These are phyloP conservation scores for Sebastes matsubarae DNA, from an alignment of 2,797 vertebrate species.

Conservation along the genomic window DNA sequence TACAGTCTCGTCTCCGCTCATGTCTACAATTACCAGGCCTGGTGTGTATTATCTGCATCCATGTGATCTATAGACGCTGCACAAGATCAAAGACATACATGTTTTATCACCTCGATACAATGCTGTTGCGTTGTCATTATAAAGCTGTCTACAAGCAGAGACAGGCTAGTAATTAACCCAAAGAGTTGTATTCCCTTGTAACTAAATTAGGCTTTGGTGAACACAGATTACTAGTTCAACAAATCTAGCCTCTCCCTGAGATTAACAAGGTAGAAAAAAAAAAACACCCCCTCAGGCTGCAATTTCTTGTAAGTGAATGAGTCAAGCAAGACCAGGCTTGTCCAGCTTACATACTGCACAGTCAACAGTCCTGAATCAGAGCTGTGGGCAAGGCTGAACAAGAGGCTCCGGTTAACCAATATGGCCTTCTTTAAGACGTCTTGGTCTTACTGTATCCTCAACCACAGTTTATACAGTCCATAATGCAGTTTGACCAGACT, in stretches of 20 bases:
- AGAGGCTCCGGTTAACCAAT: conserved; percentile 55
- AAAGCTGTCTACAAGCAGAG: background rate
- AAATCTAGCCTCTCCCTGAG: background rate
- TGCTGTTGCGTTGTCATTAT: conserved; percentile 47
- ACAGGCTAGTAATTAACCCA: conserved; percentile 8
- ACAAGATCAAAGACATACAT: conserved; percentile 13
- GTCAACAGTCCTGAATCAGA: conserved; percentile 23
- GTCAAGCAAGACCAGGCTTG: conserved; percentile 55
- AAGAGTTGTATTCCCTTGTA: background rate
- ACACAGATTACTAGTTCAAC: conserved; percentile 7
- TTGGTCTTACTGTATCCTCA: background rate
- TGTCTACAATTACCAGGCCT: conserved; percentile 41
- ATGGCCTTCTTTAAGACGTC: background rate
- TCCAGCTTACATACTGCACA: conserved; percentile 13
- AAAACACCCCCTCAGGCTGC: conserved; percentile 36
- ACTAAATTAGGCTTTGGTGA: background rate
- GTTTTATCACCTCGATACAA: conserved; percentile 1
- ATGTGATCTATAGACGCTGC: background rate
- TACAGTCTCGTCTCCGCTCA: background rate
- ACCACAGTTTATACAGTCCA: conserved; percentile 51
- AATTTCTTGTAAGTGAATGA: conserved; percentile 46
- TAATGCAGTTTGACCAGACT: background rate
- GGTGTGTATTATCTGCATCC: conserved; percentile 1
- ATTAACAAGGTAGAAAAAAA: conserved; percentile 6
- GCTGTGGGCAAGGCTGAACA: conserved; percentile 40